Evolutionary conservation across 2,797 vertebrate species (phyloP).

Genomic region (Sciaenops ocellatus): DNA sequence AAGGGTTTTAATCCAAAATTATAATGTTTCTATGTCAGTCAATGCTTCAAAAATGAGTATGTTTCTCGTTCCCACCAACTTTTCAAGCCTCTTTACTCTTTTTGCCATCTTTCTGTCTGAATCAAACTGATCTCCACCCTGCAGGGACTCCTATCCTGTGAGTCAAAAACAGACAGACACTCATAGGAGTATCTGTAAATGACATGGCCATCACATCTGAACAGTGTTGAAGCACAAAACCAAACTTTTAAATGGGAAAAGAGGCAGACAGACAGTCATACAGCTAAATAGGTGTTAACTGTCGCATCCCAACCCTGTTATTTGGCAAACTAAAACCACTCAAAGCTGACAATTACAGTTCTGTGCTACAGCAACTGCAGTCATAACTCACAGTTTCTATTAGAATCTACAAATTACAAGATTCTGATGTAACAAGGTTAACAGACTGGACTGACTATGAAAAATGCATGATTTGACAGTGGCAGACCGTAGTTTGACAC

Average conservation of each 20-base stretch:
- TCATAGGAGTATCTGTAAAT: constrained; percentile 67
- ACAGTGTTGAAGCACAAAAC: constrained; percentile 47
- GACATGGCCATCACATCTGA: constrained; percentile 44
- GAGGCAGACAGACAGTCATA: constrained; percentile 72
- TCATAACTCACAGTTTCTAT: constrained; percentile 53
- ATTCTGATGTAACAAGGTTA: constrained; percentile 24
- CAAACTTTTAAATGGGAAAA: constrained; percentile 53
- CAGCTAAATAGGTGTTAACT: constrained; percentile 57
- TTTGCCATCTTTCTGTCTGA: constrained; percentile 56
- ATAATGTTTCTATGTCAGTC: constrained; percentile 23
- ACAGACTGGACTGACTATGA: not conserved
- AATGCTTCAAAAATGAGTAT: constrained; percentile 42
- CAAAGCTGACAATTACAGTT: constrained; percentile 38
- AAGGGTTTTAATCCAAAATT: constrained; percentile 41
- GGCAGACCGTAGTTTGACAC: constrained; percentile 1
- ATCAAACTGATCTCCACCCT: constrained; percentile 68
- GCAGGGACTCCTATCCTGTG: constrained; percentile 29
- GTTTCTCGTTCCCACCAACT: constrained; percentile 14
- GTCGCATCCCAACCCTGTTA: constrained; percentile 47
- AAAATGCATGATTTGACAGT: constrained; percentile 20
- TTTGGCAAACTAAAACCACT: constrained; percentile 44
- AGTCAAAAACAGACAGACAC: constrained; percentile 67
- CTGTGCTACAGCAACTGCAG: constrained; percentile 31
- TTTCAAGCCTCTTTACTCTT: constrained; percentile 2
- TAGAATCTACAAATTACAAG: constrained; percentile 39